Conservation (phyloP, 64 coral and sea anemone species). For the Orbicella faveolata region DNA sequence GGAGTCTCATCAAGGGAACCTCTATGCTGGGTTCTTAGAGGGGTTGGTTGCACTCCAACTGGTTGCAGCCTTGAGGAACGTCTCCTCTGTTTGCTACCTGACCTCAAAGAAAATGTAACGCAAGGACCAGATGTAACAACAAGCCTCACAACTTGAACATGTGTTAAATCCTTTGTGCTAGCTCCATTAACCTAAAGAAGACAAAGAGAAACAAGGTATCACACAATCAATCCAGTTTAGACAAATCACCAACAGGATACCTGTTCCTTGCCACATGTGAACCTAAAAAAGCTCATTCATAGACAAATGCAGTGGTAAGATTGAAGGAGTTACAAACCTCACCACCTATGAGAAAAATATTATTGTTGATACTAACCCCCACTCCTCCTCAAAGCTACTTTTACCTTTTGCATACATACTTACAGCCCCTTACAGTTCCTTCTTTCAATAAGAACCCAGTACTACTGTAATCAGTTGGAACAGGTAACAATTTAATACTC, state of each 20-base stretch:
- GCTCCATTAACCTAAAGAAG: slow-evolving; percentile 47
- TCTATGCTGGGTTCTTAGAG: slow-evolving; percentile 12
- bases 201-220: neutral
- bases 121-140: slow-evolving; percentile 52
- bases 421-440: no score
- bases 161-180: slow-evolving; percentile 40
- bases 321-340: no score
- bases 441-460: no score
- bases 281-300: no score
- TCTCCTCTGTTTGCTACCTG: neutral
- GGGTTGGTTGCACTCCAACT: slow-evolving; percentile 27
- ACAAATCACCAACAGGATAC: no score
- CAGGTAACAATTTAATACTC: neutral
- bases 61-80: neutral
- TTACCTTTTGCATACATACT: no score
- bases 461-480: neutral
- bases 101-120: slow-evolving; percentile 43
- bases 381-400: no score
- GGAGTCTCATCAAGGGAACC: slow-evolving; percentile 22
- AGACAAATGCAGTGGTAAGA: no score
- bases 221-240: neutral
- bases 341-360: no score
- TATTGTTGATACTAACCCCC: no score
- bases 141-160: slow-evolving; percentile 70
- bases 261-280: no score